Evolutionary conservation across 2,888 invertebrate genomes (phyloP), one percentile per base, ranked within the genome.

Genomic region (Esperia sulphurella): DNA sequence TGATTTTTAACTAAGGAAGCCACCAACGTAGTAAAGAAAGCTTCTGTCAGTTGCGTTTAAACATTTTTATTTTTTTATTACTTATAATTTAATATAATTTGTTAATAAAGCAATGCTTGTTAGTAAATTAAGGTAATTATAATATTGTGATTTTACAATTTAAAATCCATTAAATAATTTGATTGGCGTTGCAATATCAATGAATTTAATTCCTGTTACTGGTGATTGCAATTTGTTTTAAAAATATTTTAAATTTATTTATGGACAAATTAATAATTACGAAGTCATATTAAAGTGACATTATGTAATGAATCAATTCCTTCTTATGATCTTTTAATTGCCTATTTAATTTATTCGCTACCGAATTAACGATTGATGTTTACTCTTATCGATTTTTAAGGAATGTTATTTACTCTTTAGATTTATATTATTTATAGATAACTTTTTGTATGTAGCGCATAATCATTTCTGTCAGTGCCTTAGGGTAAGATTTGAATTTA

Each of bases 391-490:
- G 71, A 74, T 80, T 77, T 77, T 71, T 79, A 84, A 77, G 83
- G 75, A 79, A 82, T 83, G 83, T 85, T 83, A 81, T 82, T 81
- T 83, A 83, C 79, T 79, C 75, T 81, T 79, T 81, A 79, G 73
- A 76, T 68, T 68, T 77, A 74, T 75, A 74, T 81, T 79, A 79
- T 81, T 78, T 81, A 75, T 76, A 70, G 58, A 68, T 71, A 72
- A 70, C 65, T 65, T 71, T 72, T 75, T 74, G 68, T 79, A 79
- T 68, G 68, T 82, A 79, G 78, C 68, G 72, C 77, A 75, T 83
- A 78, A 85, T 80, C 71, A 70, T 83, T 86, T 83, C 68, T 83
- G 74, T 79, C 85, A 86, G 85, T 86, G 86, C 84, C 85, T 86
- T 87, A 82, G 83, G 76, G 73, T 86, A 81, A 80, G 77, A 71